Base-by-base conservation (phyloP, 2,113 vertebrate genomes). In the Epinephelus fuscoguttatus region DNA sequence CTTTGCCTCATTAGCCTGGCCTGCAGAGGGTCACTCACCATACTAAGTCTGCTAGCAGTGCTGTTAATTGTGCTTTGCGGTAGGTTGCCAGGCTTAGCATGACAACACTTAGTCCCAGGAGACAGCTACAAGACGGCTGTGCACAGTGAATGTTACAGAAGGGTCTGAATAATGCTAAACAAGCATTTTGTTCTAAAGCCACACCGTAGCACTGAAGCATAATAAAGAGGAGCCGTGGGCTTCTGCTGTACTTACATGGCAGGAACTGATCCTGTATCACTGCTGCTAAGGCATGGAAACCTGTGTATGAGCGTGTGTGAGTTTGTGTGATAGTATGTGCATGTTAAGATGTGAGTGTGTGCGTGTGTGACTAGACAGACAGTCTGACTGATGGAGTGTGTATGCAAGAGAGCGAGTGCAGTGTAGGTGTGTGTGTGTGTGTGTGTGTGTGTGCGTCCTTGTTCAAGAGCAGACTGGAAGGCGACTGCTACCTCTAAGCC, bases 171-270 rank as follows among this genome's bases (percentile, higher is more conserved):
- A 82, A 86, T 55, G 87, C 86, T 63, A 25, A 45, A 59, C 49
- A 70, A 87, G 85, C 85, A 70, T 10, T 78, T 66, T 69, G 70
- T 64, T 71, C 64, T 9, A 30, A 74, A 71, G 64, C 76, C 59
- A 15, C 11, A 1, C 25, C 82, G 74, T 69, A 57, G 80, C 81
- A 75, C 53, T 74, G 82, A 61, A 69, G 88, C 40, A 6, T 82
- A 66, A 76, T 61, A 68, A 71, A 84, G 23, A 81, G 52, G 74
- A 86, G 85, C 83, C 14, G 27, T 59, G 50, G 81, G 83, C 81
- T 78, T 72, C 47, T 81, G 68, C 69, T 84, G 85, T 83, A 84
- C 84, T 87, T 80, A 89, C 88, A 88, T 74, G 70, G 71, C 40
- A 66, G 70, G 56, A 84, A 81, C 21, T 62, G 87, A 80, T 86